Evolutionary conservation across 2,797 vertebrate genomes (phyloP).

Genomic region (Varecia variegata): DNA sequence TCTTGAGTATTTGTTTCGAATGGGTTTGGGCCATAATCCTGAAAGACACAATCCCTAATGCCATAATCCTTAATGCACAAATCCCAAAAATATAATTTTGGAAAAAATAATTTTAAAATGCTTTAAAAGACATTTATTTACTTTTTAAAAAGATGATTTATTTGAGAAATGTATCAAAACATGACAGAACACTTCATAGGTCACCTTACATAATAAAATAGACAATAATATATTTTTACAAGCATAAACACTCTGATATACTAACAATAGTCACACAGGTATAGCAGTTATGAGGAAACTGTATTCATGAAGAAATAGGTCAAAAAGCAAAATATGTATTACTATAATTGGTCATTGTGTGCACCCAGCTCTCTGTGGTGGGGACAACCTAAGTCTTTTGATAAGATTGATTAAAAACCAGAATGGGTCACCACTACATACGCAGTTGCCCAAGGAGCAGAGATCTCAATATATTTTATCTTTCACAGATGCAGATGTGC

Average conservation of each 20-base stretch:
- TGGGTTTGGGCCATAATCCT: neutral
- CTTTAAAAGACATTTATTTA: neutral
- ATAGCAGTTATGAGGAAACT: neutral
- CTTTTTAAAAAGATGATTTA: neutral
- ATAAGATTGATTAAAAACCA: neutral
- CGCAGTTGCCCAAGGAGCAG: neutral
- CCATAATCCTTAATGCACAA: neutral
- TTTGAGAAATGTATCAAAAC: neutral
- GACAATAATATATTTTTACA: neutral
- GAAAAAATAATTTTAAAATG: neutral
- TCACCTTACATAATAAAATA: neutral
- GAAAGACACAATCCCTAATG: neutral
- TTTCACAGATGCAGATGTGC: neutral
- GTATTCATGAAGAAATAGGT: neutral
- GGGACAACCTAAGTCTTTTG: neutral
- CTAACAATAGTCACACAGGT: neutral
- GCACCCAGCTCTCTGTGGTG: neutral
- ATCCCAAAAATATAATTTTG: neutral
- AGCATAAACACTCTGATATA: neutral
- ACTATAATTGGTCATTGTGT: no score
- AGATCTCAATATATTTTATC: neutral
- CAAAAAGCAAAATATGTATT: neutral
- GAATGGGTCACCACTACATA: neutral
- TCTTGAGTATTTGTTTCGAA: neutral
- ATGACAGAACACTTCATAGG: neutral